These are phyloP conservation scores for Typhlomys cinereus DNA, from an alignment of 2,113 vertebrate genomes.

Conservation along the genomic window DNA sequence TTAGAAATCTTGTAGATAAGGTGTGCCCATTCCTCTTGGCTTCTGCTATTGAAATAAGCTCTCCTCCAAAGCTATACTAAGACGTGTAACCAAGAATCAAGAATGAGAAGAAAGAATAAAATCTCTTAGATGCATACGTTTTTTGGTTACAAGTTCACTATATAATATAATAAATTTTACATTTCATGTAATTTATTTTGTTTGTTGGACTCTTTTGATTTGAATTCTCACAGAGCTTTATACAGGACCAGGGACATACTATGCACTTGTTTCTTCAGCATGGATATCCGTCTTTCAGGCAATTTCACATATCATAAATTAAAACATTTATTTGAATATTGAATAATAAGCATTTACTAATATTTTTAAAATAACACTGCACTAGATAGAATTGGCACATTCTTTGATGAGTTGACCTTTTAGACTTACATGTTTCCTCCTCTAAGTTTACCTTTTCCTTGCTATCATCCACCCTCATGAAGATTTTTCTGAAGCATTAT, in stretches of 20 bases:
- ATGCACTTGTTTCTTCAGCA: background rate
- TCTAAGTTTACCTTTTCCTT: background rate
- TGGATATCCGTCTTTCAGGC: background rate
- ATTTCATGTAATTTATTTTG: background rate
- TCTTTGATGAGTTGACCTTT: too few species aligned
- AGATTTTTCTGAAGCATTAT: conserved; percentile 16
- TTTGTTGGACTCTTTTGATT: background rate
- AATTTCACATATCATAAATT: background rate
- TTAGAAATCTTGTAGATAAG: too few species aligned
- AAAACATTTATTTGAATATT: background rate
- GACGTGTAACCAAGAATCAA: too few species aligned
- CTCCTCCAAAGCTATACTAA: too few species aligned
- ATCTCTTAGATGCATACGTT: too few species aligned
- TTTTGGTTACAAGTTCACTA: too few species aligned
- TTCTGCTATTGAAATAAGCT: too few species aligned
- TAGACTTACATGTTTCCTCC: background rate
- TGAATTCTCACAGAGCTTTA: background rate
- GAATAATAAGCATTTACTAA: background rate
- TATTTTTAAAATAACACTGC: background rate
- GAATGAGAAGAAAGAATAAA: too few species aligned
- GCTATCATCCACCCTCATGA: background rate
- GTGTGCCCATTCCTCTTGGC: too few species aligned
- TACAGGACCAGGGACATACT: background rate
- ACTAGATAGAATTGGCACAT: too few species aligned
- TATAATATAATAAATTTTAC: too few species aligned